Conservation (phyloP, 1,140 invertebrate genomes). For the Venturia canescens region DNA sequence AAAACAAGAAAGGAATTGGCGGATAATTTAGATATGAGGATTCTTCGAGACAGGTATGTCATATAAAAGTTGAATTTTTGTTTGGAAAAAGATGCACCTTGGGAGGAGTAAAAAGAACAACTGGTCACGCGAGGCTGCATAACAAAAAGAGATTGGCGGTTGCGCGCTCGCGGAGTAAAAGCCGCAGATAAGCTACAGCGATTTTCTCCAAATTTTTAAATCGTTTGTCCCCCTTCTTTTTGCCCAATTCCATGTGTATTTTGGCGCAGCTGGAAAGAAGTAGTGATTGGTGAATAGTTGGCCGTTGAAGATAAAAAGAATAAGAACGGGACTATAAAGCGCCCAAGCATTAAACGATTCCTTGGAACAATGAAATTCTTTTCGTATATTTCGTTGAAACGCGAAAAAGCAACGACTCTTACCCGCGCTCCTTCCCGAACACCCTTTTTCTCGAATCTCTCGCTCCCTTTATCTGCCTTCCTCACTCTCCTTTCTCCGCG, state of each 20-base stretch:
- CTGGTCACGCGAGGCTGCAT: background rate
- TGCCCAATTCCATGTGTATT: conserved; percentile 7
- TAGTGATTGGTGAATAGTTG: conserved; percentile 24
- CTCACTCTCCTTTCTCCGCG: background rate
- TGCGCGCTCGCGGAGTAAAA: conserved; percentile 23
- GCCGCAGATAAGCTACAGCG: conserved; percentile 6
- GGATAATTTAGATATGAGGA: conserved; percentile 45
- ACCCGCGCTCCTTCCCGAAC: background rate
- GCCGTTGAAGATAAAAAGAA: conserved; percentile 18
- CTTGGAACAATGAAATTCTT: conserved; percentile 53
- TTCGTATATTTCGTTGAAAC: conserved; percentile 43
- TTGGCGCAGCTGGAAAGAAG: background rate
- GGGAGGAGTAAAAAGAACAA: conserved; percentile 1
- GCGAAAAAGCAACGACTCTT: conserved; percentile 16
- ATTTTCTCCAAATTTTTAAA: conserved; percentile 4
- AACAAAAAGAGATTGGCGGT: conserved; percentile 33
- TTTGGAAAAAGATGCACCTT: background rate
- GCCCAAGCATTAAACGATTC: conserved; percentile 47
- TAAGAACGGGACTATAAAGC: conserved; percentile 13
- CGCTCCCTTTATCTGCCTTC: background rate
- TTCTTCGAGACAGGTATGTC: conserved; percentile 34
- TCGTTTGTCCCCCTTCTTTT: background rate
- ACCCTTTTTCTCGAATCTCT: conserved; percentile 4
- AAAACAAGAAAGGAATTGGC: conserved; percentile 35
- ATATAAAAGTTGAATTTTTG: conserved; percentile 35